Conservation (phyloP, 2,797 vertebrate species). For the Poeciliopsis paucimaculata region DNA sequence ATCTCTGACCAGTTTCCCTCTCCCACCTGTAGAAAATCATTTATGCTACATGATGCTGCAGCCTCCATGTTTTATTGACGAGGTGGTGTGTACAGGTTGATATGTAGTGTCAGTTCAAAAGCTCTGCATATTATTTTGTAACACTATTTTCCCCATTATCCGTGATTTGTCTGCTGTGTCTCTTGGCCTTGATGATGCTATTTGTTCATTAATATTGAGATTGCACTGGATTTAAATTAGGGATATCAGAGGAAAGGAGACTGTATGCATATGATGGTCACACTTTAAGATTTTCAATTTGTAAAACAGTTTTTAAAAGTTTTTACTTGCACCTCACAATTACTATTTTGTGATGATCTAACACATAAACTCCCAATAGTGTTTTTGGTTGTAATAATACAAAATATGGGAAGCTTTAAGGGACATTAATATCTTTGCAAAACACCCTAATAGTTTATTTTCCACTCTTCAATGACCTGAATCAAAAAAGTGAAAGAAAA, state of each 20-base stretch:
- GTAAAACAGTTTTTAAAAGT: neutral
- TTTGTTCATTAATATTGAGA: neutral
- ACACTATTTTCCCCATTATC: neutral
- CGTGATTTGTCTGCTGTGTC: neutral
- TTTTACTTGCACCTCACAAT: neutral
- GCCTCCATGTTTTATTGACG: neutral
- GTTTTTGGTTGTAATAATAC: neutral
- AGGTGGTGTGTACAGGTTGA: neutral
- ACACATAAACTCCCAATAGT: neutral
- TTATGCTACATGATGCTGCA: neutral
- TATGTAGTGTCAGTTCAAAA: neutral
- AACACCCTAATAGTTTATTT: neutral
- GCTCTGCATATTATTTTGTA: neutral
- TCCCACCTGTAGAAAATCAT: neutral
- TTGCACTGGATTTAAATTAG: neutral
- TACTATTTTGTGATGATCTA: neutral
- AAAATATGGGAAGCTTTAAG: slow-evolving; percentile 2
- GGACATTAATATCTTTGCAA: neutral
- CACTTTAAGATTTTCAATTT: neutral
- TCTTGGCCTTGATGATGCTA: neutral
- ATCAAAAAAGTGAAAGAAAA: neutral
- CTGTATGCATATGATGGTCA: neutral
- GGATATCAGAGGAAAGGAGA: neutral
- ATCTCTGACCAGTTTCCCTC: neutral
- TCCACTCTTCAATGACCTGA: neutral